Evolutionary conservation across 2,113 vertebrate species (phyloP).

Genomic region (Pseudorasbora parva): DNA sequence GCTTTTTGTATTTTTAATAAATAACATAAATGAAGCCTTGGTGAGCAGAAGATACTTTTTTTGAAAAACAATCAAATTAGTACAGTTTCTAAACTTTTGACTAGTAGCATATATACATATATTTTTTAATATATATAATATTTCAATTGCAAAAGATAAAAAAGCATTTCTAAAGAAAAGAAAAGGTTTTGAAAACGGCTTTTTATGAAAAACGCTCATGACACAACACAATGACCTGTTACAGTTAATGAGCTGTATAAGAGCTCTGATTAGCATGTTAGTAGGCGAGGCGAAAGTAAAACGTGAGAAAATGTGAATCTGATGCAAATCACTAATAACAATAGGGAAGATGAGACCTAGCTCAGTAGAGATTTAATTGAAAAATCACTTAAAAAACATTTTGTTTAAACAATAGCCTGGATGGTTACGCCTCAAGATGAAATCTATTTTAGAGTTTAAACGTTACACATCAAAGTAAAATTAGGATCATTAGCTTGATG

Average conservation of each 20-base stretch:
- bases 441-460: slow-evolving; percentile 22
- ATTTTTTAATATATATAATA: too few species aligned
- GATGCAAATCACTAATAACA: slow-evolving; percentile 20
- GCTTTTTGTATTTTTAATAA: too few species aligned
- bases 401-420: neutral
- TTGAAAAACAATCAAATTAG: too few species aligned
- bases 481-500: slow-evolving; percentile 40
- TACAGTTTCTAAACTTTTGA: too few species aligned
- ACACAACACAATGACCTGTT: slow-evolving; percentile 4
- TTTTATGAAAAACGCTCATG: neutral
- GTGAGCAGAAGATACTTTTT: too few species aligned
- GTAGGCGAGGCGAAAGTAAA: too few species aligned
- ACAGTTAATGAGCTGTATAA: neutral
- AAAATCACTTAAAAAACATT: neutral
- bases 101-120: too few species aligned
- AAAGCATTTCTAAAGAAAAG: neutral
- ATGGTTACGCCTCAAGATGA: neutral
- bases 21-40: too few species aligned
- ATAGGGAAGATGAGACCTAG: neutral
- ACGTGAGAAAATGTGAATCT: neutral
- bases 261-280: neutral
- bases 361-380: neutral
- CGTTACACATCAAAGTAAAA: slow-evolving; percentile 30
- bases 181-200: neutral
- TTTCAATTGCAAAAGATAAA: neutral